Conservation (phyloP, 2,797 vertebrate species). For the Dendrocincla fuliginosa region DNA sequence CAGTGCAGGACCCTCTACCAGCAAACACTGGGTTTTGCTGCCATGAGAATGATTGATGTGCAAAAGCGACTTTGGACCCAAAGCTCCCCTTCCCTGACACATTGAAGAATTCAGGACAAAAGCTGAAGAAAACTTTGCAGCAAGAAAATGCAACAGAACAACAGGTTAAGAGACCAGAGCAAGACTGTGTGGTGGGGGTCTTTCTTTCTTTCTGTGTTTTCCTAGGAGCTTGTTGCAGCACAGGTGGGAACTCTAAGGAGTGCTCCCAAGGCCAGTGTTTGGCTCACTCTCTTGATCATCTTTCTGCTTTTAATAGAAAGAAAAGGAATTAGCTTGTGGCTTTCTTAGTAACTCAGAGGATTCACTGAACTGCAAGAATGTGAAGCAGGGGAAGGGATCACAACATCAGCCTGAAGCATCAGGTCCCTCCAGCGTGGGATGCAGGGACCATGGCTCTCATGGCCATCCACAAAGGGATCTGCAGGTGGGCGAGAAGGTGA, state of each 20-base stretch:
- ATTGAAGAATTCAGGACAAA: neutral
- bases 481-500: neutral
- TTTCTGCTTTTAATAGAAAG: neutral
- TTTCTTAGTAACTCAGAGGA: neutral
- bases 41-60: rapidly evolving
- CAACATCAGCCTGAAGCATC: neutral
- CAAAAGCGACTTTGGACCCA: rapidly evolving
- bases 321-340: neutral
- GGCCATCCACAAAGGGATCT: neutral
- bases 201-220: neutral
- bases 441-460: neutral
- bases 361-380: neutral
- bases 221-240: neutral
- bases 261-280: neutral
- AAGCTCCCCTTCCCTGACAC: too few relatives aligned
- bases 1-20: neutral
- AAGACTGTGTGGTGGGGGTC: neutral
- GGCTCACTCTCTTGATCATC: neutral
- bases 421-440: neutral
- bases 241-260: neutral
- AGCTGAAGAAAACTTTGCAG: neutral
- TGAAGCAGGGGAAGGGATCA: neutral
- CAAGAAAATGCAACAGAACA: neutral
- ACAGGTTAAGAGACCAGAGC: neutral
- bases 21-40: neutral